Conservation (phyloP, 2,113 vertebrate species). For the Plestiodon gilberti region DNA sequence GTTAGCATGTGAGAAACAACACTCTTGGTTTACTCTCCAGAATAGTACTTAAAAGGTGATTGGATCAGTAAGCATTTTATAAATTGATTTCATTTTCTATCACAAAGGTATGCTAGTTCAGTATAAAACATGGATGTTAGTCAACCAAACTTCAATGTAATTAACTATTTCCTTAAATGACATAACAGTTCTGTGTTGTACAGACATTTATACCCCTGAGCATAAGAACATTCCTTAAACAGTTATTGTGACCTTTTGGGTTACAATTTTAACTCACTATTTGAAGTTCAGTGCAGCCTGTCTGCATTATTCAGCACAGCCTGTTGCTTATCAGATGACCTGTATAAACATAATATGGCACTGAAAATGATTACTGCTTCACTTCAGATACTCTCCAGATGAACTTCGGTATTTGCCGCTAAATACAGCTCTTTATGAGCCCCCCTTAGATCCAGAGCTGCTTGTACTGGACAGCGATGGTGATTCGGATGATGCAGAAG, state of each 20-base stretch:
- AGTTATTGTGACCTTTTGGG: not conserved
- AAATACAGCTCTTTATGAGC: conserved; percentile 96
- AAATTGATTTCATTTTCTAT: too few relatives aligned
- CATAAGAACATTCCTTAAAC: not conserved
- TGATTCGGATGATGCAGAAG: conserved; percentile 93
- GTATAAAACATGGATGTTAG: not conserved
- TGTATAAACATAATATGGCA: not conserved
- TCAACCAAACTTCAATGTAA: not conserved
- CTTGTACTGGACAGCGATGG: conserved; percentile 93
- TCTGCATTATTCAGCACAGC: not conserved
- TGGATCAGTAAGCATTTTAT: not conserved
- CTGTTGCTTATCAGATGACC: not conserved
- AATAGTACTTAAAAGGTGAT: not conserved
- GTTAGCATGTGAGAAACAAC: not conserved
- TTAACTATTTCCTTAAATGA: not conserved
- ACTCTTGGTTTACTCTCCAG: not conserved
- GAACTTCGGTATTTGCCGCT: conserved; percentile 95
- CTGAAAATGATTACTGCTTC: not conserved
- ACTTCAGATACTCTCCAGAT: conserved; percentile 91
- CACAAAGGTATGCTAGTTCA: not conserved
- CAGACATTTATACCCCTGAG: not conserved
- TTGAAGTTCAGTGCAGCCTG: not conserved
- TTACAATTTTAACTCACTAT: not conserved
- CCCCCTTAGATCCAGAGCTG: conserved; percentile 94
- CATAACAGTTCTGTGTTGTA: not conserved